Evolutionary conservation across 2,797 vertebrate genomes (phyloP).

Genomic region (Ctenochaetus hawaiiensis): DNA sequence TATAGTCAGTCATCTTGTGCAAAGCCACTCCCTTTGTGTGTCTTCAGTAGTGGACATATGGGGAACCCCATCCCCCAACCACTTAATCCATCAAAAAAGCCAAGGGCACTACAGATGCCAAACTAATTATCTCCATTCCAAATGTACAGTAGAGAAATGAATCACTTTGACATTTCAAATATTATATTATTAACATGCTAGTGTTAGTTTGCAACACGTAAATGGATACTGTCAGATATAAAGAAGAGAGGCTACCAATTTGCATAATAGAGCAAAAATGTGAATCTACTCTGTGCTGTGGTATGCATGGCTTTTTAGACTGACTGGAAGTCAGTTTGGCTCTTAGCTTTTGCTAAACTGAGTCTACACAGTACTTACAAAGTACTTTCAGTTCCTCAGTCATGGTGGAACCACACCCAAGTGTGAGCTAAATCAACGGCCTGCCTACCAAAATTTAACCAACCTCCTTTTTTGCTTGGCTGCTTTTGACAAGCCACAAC

Average conservation of each 20-base stretch:
- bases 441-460: slow-evolving; percentile 14
- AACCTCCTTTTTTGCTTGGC: not conserved
- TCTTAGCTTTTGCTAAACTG: slow-evolving; percentile 4
- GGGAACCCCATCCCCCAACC: slow-evolving; percentile 13
- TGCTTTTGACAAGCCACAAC: not conserved
- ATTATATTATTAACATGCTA: not conserved
- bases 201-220: not conserved
- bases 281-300: not conserved
- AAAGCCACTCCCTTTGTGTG: slow-evolving; percentile 19
- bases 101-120: not conserved
- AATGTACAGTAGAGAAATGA: not conserved
- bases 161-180: not conserved
- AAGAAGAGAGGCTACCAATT: slow-evolving; percentile 17
- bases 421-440: slow-evolving; percentile 40
- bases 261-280: slow-evolving; percentile 30
- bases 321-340: not conserved
- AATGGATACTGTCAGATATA: slow-evolving; percentile 1
- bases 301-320: not conserved
- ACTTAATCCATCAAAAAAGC: slow-evolving; percentile 14
- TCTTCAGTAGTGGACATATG: slow-evolving; percentile 52
- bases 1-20: slow-evolving; percentile 21
- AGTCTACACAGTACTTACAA: not conserved
- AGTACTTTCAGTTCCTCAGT: slow-evolving; percentile 67
- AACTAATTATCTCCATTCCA: not conserved
- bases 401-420: slow-evolving; percentile 69